A percentile compares a stretch with the other conserved stretches of the same genome.
Conservation (phyloP, 2,888 invertebrate genomes). For the Spicauda simplicius region DNA sequence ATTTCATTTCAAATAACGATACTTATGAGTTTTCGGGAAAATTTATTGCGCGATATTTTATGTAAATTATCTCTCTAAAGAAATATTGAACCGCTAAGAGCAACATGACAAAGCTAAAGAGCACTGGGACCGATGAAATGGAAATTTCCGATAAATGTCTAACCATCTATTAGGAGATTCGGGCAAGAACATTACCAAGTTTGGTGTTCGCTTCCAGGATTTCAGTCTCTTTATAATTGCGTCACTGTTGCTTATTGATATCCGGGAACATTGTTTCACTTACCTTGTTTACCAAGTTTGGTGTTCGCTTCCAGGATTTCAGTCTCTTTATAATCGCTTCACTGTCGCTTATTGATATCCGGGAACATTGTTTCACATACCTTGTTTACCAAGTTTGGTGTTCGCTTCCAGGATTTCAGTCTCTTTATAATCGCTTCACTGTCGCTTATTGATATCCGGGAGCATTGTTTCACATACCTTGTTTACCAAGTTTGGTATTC, state of each 20-base stretch:
- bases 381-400: neutral
- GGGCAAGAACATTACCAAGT: slow-evolving; percentile 16
- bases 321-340: neutral
- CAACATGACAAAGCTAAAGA: slow-evolving; percentile 23
- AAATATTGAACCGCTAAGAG: slow-evolving; percentile 13
- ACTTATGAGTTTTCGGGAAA: slow-evolving; percentile 13
- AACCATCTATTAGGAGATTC: slow-evolving; percentile 24
- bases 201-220: neutral
- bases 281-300: neutral
- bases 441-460: neutral
- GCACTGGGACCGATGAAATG: slow-evolving; percentile 9
- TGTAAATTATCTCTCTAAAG: slow-evolving; percentile 14
- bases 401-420: neutral
- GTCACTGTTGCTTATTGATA: neutral
- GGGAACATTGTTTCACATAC: neutral
- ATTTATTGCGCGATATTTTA: slow-evolving; percentile 19
- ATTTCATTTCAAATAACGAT: neutral
- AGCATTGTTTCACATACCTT: neutral
- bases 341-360: neutral
- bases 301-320: neutral
- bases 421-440: neutral
- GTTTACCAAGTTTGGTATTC: neutral
- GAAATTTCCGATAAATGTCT: slow-evolving; percentile 29
- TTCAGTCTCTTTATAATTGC: neutral
- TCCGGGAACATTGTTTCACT: neutral